Evolutionary conservation across 2,797 vertebrate species (phyloP).

Genomic region (Leptatherina wallacei): DNA sequence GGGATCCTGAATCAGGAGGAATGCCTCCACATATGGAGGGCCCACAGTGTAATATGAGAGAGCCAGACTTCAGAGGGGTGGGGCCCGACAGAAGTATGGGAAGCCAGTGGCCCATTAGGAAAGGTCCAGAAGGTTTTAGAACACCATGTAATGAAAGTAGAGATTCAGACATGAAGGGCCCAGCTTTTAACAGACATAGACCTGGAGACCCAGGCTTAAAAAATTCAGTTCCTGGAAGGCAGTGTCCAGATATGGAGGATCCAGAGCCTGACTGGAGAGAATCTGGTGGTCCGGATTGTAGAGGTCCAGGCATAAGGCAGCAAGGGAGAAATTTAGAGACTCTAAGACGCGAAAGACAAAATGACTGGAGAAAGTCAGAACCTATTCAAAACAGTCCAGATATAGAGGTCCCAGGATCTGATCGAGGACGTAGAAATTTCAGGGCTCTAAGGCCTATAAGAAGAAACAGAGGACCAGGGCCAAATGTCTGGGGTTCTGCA

Average conservation of each 20-base stretch:
- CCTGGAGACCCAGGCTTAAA: slow-evolving; percentile 25
- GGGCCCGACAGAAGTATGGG: slow-evolving; percentile 30
- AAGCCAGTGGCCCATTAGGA: slow-evolving; percentile 4
- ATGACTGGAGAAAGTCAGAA: slow-evolving; percentile 49
- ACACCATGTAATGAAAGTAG: slow-evolving; percentile 26
- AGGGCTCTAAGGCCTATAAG: slow-evolving; percentile 46
- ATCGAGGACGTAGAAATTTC: slow-evolving; percentile 32
- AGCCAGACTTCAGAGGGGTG: slow-evolving; percentile 6
- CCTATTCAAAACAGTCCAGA: slow-evolving; percentile 33
- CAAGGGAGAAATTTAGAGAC: slow-evolving; percentile 34
- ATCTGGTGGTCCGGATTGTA: slow-evolving; percentile 31
- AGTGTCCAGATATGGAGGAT: slow-evolving; percentile 20
- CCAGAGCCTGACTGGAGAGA: slow-evolving; percentile 41
- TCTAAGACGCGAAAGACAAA: slow-evolving; percentile 39
- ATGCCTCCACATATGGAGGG: slow-evolving; percentile 13
- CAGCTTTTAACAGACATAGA: slow-evolving; percentile 19
- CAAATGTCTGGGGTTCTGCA: slow-evolving; percentile 23
- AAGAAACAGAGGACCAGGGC: slow-evolving; percentile 41
- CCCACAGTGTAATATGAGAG: slow-evolving; percentile 22
- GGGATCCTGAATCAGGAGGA: slow-evolving; percentile 17
- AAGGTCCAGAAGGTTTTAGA: slow-evolving; percentile 27
- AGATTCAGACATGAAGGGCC: slow-evolving; percentile 12
- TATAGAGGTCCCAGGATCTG: slow-evolving; percentile 18
- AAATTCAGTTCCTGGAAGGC: slow-evolving; percentile 36
- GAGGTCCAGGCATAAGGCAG: slow-evolving; percentile 21